Evolutionary conservation across 1,140 invertebrate genomes (phyloP).

Genomic region (Tetragnatha versicolor): DNA sequence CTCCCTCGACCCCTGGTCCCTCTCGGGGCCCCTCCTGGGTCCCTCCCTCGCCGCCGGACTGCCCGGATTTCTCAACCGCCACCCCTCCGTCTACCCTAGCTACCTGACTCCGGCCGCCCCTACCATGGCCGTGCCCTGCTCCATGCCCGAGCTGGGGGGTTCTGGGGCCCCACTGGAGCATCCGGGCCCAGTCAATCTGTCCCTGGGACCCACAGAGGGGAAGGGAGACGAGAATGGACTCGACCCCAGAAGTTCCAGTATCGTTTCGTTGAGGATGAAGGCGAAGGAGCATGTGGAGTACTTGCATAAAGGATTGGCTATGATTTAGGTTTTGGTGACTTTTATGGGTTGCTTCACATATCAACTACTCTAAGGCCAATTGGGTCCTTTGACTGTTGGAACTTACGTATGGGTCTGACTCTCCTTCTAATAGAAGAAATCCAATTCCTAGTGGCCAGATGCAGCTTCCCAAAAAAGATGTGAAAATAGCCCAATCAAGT

Average conservation of each 20-base stretch:
- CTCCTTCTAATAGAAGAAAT: too few relatives aligned
- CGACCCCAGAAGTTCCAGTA: conserved; percentile 80
- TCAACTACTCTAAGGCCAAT: too few relatives aligned
- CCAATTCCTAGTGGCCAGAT: too few relatives aligned
- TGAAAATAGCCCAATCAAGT: too few relatives aligned
- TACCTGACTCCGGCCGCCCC: conserved; percentile 81
- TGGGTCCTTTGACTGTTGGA: too few relatives aligned
- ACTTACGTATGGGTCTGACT: too few relatives aligned
- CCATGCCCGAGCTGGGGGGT: conserved; percentile 16
- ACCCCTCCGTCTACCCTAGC: conserved; percentile 79
- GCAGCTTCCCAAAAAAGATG: too few relatives aligned
- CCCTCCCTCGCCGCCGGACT: conserved; percentile 68
- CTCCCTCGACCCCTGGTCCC: conserved; percentile 84
- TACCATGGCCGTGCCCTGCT: conserved; percentile 6
- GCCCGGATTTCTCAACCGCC: conserved; percentile 78
- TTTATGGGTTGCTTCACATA: neutral
- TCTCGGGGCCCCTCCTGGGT: conserved; percentile 79
- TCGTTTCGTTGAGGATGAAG: conserved; percentile 86
- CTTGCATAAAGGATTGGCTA: conserved; percentile 76
- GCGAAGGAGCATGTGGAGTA: conserved; percentile 92
- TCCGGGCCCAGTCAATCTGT: conserved; percentile 52
- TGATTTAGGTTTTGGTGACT: conserved; percentile 6
- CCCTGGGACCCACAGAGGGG: conserved; percentile 48
- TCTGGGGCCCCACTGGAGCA: conserved; percentile 9
- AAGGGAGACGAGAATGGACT: conserved; percentile 19